Conservation (phyloP, 2,888 invertebrate genomes). For the Drosophila nigricruria region DNA sequence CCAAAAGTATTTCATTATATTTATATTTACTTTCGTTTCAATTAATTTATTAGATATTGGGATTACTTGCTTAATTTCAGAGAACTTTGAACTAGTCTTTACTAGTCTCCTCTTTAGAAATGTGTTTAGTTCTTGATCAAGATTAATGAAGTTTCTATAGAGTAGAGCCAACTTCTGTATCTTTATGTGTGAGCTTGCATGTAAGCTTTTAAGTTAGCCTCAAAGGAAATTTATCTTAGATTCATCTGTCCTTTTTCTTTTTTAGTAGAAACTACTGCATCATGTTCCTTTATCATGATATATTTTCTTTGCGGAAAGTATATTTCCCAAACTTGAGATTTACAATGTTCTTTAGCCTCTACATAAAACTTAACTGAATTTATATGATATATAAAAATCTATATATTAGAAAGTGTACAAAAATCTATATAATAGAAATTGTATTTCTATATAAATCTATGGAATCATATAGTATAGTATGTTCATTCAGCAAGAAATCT, state of each 20-base stretch:
- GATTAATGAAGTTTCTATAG: neutral
- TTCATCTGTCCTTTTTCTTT: neutral
- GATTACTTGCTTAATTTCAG: neutral
- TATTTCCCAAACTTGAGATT: no score
- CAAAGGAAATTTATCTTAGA: neutral
- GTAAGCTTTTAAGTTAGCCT: neutral
- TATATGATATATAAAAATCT: no score
- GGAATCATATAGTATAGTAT: no score
- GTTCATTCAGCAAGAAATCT: neutral
- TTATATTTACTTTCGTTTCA: conserved; percentile 9
- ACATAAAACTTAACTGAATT: no score
- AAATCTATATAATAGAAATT: no score
- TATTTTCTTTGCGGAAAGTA: no score
- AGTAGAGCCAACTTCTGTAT: neutral
- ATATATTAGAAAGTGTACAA: no score
- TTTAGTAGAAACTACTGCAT: no score
- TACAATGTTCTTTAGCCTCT: no score
- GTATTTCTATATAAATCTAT: no score
- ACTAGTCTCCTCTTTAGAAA: no score
- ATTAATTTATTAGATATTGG: neutral
- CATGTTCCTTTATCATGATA: no score
- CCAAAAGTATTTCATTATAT: conserved; percentile 8
- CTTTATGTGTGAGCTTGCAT: neutral
- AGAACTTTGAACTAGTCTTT: neutral
- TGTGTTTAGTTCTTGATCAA: neutral